These are phyloP conservation scores for Penaeus vannamei DNA, from an alignment of 1,140 invertebrate genomes.

Conservation along the genomic window DNA sequence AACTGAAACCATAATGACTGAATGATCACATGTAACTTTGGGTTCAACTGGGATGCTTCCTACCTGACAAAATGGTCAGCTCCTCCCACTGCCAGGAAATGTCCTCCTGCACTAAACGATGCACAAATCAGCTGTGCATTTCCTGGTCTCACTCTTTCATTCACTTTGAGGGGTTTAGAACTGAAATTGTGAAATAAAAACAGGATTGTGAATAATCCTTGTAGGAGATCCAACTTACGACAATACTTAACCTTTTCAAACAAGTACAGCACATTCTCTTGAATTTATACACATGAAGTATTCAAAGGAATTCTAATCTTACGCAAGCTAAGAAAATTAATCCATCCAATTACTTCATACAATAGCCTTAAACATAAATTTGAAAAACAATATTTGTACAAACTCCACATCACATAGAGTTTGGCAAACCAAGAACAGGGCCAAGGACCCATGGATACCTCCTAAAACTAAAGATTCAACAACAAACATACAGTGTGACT, in stretches of 20 bases:
- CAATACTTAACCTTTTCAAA: neutral
- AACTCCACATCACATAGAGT: no score
- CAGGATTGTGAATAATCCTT: constrained; percentile 25
- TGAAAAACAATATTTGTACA: no score
- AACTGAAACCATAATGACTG: no score
- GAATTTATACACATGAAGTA: no score
- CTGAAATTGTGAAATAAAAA: constrained; percentile 72
- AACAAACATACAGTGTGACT: no score
- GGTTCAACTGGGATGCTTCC: constrained; percentile 18
- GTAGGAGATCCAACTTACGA: neutral
- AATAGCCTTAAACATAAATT: no score
- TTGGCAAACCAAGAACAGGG: no score
- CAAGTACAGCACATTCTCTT: neutral
- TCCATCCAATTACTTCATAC: neutral
- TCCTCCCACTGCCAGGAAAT: constrained; percentile 93
- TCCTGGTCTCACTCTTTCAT: constrained; percentile 93
- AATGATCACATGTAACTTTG: no score
- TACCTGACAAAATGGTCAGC: constrained; percentile 91
- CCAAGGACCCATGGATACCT: no score
- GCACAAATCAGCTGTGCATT: constrained; percentile 97
- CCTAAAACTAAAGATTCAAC: no score
- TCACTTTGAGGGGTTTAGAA: constrained; percentile 89
- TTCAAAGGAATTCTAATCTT: no score
- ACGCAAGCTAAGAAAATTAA: neutral
- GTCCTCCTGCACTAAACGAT: constrained; percentile 93